Evolutionary conservation across 1,140 invertebrate species (phyloP), one percentile per base, ranked within the genome.

Genomic region (Diorhabda carinulata): DNA sequence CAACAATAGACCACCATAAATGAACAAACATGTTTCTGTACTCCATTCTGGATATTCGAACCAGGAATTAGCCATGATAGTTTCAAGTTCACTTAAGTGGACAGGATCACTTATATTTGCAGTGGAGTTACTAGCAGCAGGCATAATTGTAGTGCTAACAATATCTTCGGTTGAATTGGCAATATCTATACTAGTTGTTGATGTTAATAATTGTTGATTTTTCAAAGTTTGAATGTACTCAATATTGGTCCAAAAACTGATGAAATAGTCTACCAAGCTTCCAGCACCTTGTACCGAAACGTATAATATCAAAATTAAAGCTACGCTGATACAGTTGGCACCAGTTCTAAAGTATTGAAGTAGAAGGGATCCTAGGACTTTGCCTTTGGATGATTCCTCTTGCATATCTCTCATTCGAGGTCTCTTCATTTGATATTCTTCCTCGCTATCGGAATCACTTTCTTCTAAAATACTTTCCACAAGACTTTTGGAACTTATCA

Each of bases 211-310:
- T 57, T 8, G 58, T 3, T 56, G 7, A 52, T 52, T 61, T n/a
- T n/a, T 61, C 44, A 7, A 9, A 7, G 59, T 60, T 43, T 69
- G 61, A 3, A 56, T 61, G 67, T 79, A 77, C 67, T 79, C 78
- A 5, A 78, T 67, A 25, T 73, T 74, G 0, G 84, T 85, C 93
- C 92, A 95, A 68, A 86, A 88, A 70, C 90, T 89, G 0, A 93
- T 81, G 87, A 92, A 95, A 77, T 88, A 95, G 78, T 95, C 92
- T 4, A 86, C 86, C 2, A 87, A 86, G 65, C 88, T 91, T 42
- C 88, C 90, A 0, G 85, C 80, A 0, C 85, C 79, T 82, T 94
- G 92, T 0, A 90, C 87, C 2, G 91, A n/a, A 1, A 92, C 9
- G 73, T 90, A 84, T 0, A 87, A 66, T 0, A 88, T 58, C 0